Evolutionary conservation across 2,888 invertebrate genomes (phyloP), one percentile per base, ranked within the genome.

Genomic region (Hybos culiciformis): DNA sequence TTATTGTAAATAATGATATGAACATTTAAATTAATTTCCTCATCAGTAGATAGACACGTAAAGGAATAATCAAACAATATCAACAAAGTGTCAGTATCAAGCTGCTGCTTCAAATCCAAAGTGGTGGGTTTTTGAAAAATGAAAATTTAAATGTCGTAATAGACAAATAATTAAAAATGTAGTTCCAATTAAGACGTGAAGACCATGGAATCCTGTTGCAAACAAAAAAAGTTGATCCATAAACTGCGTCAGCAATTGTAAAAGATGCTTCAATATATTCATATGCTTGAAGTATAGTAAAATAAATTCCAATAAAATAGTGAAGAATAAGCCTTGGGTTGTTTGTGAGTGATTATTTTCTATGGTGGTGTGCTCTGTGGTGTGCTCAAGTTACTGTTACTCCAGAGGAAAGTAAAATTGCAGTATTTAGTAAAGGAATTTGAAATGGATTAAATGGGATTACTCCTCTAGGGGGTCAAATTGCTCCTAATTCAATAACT

Each of bases 191-290:
- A 82, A 66, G 36, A 82, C 80, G 70, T 82, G 81, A 41, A 81
- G n/a, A 3, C 81, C 82, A 59, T 83, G 82, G 24, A 84, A 83
- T 62, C 82, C 82, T 46, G 81, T 83, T 43, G 78, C 73, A 59
- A 82, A 70, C n/a, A 71, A 75, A 83, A 67, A 82, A 83, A 36
- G 73, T 72, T 40, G 77, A 73, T 1, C 81, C 80, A 64, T 77
- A 83, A 54, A 74, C 66, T 52, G 77, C 72, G 58, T 75, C 75
- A 6, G 70, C 60, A 54, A 78, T 72, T 48, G 70, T 58, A 62
- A 77, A 78, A 2, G 65, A 61, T 0, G 79, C 72, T 70, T 78
- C 74, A 46, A 68, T 57, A 66, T 83, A 83, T 73, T 83, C 82
- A 58, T 73, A 72, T 1, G 63, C 70, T 74, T 83, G 82, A 34